phyloP scores from a whole-genome alignment of 2,113 vertebrate genomes.

The Scortum barcoo region DNA sequence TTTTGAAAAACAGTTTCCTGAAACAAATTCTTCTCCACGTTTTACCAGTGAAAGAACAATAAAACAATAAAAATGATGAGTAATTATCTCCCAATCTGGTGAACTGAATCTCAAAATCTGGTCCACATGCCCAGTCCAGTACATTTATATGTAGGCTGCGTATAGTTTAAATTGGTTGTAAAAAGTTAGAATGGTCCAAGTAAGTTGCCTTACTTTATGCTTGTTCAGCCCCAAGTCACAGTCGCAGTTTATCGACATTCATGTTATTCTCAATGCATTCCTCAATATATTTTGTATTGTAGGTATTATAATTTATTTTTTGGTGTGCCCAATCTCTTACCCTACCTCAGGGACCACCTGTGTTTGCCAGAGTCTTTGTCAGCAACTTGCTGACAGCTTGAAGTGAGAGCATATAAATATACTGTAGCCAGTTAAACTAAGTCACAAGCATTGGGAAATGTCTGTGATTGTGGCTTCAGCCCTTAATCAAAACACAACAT shows the following conservation, averaged over 20 bases:
- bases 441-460: conserved; percentile 3
- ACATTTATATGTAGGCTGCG: neutral
- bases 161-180: neutral
- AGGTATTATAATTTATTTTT: neutral
- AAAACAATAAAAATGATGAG: neutral
- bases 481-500: conserved; percentile 44
- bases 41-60: neutral
- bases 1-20: neutral
- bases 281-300: neutral
- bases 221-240: conserved; percentile 24
- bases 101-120: conserved; percentile 10
- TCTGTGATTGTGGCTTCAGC: conserved; percentile 34
- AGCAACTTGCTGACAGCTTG: conserved; percentile 21
- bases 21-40: neutral
- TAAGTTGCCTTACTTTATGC: conserved; percentile 8
- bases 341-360: neutral
- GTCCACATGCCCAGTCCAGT: neutral
- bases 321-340: neutral
- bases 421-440: conserved; percentile 13
- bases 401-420: conserved; percentile 28
- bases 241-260: neutral
- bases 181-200: conserved; percentile 6
- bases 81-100: neutral
- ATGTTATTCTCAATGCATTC: neutral
- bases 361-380: conserved; percentile 7